Percentiles rank a stretch among this genome's conserved stretches.
These are phyloP conservation scores for Prunella fulvescens DNA, from an alignment of 2,113 vertebrate genomes.

Conservation along the genomic window DNA sequence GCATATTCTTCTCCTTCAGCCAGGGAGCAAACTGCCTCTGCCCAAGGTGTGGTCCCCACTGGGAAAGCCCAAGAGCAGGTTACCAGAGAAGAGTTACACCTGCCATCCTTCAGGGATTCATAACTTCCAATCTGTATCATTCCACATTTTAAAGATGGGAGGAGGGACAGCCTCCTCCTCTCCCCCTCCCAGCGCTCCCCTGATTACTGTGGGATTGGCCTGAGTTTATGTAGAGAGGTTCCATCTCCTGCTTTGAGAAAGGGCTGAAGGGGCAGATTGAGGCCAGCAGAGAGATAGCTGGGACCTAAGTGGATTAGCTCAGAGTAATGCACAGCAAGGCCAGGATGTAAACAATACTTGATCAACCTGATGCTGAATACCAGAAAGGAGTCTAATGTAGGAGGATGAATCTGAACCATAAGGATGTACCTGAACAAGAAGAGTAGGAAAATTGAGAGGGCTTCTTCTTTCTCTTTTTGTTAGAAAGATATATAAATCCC, in stretches of 20 bases:
- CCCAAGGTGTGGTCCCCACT: not conserved
- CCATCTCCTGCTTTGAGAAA: conserved; percentile 13
- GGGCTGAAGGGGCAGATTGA: conserved; percentile 12
- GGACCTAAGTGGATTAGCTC: not conserved
- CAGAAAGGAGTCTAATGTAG: not conserved
- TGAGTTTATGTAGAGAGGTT: not conserved
- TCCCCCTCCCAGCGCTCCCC: not conserved
- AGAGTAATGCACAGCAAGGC: not conserved
- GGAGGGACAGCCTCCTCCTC: not conserved
- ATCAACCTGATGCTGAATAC: not conserved
- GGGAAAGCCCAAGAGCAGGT: not conserved
- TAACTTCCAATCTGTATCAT: not conserved
- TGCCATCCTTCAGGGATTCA: not conserved
- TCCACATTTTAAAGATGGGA: not conserved
- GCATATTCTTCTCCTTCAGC: not conserved
- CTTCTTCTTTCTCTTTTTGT: not conserved
- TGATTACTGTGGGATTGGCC: conserved; percentile 33
- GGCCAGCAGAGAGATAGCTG: conserved; percentile 19
- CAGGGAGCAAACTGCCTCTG: not conserved
- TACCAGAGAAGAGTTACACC: not conserved
- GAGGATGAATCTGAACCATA: not conserved
- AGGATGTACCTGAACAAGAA: conserved; percentile 16
- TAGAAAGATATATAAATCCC: not conserved
- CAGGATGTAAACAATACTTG: not conserved
- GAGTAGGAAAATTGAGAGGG: not conserved